phyloP scores from a whole-genome alignment of 2,113 vertebrate genomes.

The Anolis sagrei region DNA sequence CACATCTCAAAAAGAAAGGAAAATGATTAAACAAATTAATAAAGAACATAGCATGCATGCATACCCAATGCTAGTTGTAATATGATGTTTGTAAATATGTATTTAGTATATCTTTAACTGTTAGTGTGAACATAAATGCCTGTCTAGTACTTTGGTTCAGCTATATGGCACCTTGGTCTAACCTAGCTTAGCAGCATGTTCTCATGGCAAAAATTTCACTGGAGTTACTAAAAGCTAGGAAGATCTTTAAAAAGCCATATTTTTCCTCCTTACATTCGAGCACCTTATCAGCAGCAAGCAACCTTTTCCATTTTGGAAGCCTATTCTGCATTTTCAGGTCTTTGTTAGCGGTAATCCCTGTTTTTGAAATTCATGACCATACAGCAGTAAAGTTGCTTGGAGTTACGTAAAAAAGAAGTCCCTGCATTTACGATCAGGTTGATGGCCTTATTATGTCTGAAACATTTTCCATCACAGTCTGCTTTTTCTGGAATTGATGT shows the following conservation, averaged over 20 bases:
- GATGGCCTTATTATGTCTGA: slow-evolving; percentile 21
- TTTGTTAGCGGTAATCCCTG: not conserved
- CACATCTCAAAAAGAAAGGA: too few species aligned
- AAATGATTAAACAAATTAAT: too few species aligned
- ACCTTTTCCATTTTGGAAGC: not conserved
- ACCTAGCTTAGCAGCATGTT: too few species aligned
- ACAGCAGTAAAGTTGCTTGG: not conserved
- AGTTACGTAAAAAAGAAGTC: slow-evolving; percentile 12
- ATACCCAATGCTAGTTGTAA: too few species aligned
- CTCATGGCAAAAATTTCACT: too few species aligned
- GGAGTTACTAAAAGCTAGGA: not conserved
- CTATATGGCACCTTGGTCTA: too few species aligned
- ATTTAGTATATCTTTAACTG: too few species aligned
- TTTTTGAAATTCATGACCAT: not conserved
- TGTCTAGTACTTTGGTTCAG: too few species aligned
- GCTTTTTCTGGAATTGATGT: slow-evolving; percentile 2
- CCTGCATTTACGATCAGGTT: slow-evolving; percentile 4
- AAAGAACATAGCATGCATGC: too few species aligned
- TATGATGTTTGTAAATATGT: too few species aligned
- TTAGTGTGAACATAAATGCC: too few species aligned
- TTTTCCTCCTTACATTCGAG: not conserved
- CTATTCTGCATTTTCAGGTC: not conserved
- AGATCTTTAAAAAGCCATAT: not conserved
- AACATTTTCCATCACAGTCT: slow-evolving; percentile 20
- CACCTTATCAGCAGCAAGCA: not conserved